Evolutionary conservation across 1,140 invertebrate species (phyloP).

Genomic region (Dreissena rostriformis): DNA sequence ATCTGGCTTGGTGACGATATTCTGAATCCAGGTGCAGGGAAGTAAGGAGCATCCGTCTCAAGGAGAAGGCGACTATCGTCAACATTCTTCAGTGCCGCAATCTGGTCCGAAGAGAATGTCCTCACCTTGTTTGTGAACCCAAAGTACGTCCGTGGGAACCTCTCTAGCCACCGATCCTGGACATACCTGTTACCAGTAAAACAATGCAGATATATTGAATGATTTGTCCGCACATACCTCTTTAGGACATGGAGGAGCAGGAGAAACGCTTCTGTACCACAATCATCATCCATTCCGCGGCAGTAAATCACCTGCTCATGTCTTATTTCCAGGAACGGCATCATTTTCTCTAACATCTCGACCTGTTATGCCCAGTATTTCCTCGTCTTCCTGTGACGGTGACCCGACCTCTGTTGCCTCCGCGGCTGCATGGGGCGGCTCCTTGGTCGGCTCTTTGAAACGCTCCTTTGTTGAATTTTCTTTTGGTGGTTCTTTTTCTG

Average conservation of each 20-base stretch:
- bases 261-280: too few species aligned
- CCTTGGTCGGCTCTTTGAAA: too few species aligned
- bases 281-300: too few species aligned
- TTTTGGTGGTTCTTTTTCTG: too few species aligned
- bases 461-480: too few species aligned
- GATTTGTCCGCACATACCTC: slow-evolving; percentile 2
- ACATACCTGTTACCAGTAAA: slow-evolving; percentile 27
- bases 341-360: too few species aligned
- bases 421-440: too few species aligned
- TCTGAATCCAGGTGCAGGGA: not conserved
- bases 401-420: too few species aligned
- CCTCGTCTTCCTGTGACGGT: too few species aligned
- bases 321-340: too few species aligned
- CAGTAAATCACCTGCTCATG: too few species aligned
- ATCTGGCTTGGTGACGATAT: slow-evolving; percentile 13
- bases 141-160: slow-evolving; percentile 10
- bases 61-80: slow-evolving; percentile 6
- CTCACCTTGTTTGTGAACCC: slow-evolving; percentile 29
- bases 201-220: slow-evolving; percentile 4
- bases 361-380: too few species aligned
- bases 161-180: not conserved
- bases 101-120: slow-evolving; percentile 20
- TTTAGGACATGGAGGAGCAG: not conserved
- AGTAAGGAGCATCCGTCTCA: slow-evolving; percentile 29
- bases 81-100: not conserved